phyloP scores from a whole-genome alignment of 1,140 invertebrate genomes.

The Atta texana region DNA sequence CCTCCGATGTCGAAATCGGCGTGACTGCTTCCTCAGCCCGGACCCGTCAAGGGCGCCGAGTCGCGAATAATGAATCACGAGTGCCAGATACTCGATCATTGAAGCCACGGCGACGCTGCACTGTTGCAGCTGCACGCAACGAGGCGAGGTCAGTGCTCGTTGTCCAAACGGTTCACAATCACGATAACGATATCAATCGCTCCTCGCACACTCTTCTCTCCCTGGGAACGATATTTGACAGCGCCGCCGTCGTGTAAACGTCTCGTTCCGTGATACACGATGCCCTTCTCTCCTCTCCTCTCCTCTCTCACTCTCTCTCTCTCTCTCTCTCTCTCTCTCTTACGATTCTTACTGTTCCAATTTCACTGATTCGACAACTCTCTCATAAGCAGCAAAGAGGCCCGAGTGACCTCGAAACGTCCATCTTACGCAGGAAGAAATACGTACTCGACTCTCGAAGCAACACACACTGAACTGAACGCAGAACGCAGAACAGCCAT shows the following conservation, averaged over 20 bases:
- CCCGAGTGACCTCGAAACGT: conserved; percentile 48
- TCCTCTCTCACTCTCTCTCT: too few relatives aligned
- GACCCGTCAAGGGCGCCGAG: conserved; percentile 7
- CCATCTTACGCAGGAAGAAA: conserved; percentile 7
- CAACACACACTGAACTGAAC: background rate
- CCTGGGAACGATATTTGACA: conserved; percentile 5
- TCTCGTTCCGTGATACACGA: background rate
- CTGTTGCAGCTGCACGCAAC: conserved; percentile 2
- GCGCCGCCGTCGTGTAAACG: background rate
- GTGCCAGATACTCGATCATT: conserved; percentile 39
- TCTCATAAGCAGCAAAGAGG: conserved; percentile 12
- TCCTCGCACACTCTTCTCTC: background rate
- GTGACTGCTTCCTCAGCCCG: conserved; percentile 14
- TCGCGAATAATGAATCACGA: conserved; percentile 33
- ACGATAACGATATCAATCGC: background rate
- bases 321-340: too few relatives aligned
- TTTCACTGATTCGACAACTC: conserved; percentile 43
- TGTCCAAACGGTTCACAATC: background rate
- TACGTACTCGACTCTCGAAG: background rate
- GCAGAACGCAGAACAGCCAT: conserved; percentile 11
- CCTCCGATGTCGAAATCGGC: conserved; percentile 54
- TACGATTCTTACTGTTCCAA: conserved; percentile 16
- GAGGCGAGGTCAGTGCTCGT: conserved; percentile 32
- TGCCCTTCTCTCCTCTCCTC: too few relatives aligned
- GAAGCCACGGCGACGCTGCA: background rate